Evolutionary conservation across 2,888 invertebrate genomes (phyloP), one percentile per base, ranked within the genome.

Genomic region (Tanytarsus gracilentus): DNA sequence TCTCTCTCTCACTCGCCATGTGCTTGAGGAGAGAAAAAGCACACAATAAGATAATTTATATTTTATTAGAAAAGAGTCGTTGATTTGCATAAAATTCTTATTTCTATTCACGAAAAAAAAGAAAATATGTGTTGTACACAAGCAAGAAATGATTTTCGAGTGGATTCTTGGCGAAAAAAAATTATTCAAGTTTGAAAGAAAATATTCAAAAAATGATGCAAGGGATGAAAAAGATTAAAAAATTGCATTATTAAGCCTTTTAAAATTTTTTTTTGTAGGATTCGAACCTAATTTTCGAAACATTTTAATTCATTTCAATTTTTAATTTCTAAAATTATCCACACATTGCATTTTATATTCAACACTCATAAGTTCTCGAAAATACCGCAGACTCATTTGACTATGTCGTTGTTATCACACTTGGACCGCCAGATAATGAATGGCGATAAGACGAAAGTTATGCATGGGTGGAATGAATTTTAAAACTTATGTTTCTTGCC

Each of bases 21-120:
- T 21, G 21, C 18, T 29, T 33, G 14, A 30, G 23, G 5, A 49
- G 21, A 7, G 23, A 21, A 52, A 30, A 27, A 16, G 14, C 23
- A 39, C 27, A n/a, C 53, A 53, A 33, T 53, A 53, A 36, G 23
- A 53, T 53, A 53, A 53, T 53, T 53, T 53, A 53, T 53, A 36
- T 53, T 53, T 53, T 53, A 53, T 53, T 27, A 27, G 27, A 25
- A 29, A 53, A 36, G 18, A 14, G 39, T 29, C 16, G 27, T 21
- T 53, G 9, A 53, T 53, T 53, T 53, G 53, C 53, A 53, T 53
- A 53, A 53, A 53, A 36, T 53, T 53, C 53, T 53, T 33, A 53
- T 53, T 53, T 53, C 53, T 53, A 53, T 53, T 53, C 53, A 51
- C 53, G 23, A 36, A 53, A n/a, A 18, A 44, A 44, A 40, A 40